Evolutionary conservation across 2,113 vertebrate species (phyloP).

Genomic region (Eptatretus burgeri): DNA sequence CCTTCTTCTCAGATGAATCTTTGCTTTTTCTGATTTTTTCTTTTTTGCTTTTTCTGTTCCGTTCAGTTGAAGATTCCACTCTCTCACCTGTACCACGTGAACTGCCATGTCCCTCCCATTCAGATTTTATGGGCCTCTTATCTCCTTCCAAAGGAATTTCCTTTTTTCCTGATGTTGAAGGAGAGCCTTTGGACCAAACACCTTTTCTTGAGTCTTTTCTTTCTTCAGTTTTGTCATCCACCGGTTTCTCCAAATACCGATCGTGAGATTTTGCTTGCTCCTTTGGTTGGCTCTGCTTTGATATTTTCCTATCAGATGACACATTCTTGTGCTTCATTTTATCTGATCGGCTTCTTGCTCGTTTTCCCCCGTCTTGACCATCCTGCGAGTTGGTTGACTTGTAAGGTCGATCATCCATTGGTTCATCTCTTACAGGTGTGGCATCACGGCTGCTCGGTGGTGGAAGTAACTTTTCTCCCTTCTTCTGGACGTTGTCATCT

Average conservation of each 20-base stretch:
- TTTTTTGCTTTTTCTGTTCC: too few species aligned
- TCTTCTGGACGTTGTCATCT: constrained; percentile 14
- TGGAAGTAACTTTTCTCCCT: constrained; percentile 21
- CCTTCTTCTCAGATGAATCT: constrained; percentile 15
- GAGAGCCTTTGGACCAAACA: too few species aligned
- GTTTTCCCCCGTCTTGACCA: constrained; percentile 23
- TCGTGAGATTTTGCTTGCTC: constrained; percentile 14
- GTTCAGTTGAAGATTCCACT: too few species aligned
- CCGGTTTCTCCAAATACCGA: too few species aligned
- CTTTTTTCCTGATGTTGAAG: too few species aligned
- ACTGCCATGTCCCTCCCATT: too few species aligned
- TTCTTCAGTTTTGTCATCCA: too few species aligned
- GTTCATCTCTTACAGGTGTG: constrained; percentile 75
- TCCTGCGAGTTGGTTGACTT: not conserved
- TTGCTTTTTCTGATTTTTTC: too few species aligned
- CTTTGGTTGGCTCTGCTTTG: constrained; percentile 24
- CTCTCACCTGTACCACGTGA: too few species aligned
- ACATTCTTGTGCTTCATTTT: constrained; percentile 23
- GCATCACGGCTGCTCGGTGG: constrained; percentile 38
- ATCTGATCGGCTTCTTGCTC: constrained; percentile 35
- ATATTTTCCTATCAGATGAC: constrained; percentile 41
- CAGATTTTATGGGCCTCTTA: too few species aligned
- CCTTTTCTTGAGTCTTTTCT: too few species aligned
- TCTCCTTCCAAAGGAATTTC: too few species aligned
- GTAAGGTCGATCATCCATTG: constrained; percentile 38